These are phyloP conservation scores for Beroe ovata DNA, from an alignment of 37 sponge, comb jelly and placozoan genomes.

Conservation along the genomic window DNA sequence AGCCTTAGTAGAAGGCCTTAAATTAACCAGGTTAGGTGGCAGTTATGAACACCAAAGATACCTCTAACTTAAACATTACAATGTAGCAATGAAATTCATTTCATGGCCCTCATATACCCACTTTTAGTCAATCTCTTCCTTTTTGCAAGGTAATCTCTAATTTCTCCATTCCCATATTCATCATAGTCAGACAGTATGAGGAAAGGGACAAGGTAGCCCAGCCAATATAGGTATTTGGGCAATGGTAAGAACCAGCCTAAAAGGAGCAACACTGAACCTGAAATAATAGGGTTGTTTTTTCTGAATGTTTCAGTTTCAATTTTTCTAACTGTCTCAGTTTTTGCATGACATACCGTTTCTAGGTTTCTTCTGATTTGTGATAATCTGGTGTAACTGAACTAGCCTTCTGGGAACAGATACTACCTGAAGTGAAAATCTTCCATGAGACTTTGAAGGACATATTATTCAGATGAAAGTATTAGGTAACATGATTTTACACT, in stretches of 20 bases:
- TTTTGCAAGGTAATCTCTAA: conserved; percentile 28
- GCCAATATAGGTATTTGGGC: conserved; percentile 39
- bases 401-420: conserved; percentile 21
- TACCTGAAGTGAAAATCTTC: too few species aligned
- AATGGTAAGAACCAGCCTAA: conserved; percentile 30
- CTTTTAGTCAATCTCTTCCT: conserved; percentile 15
- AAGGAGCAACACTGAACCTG: conserved; percentile 12
- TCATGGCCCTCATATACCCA: too few species aligned
- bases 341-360: conserved; percentile 17
- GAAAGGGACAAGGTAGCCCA: conserved; percentile 25
- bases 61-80: not conserved
- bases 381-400: conserved; percentile 35
- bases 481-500: too few species aligned
- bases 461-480: too few species aligned
- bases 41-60: not conserved
- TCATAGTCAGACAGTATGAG: conserved; percentile 41
- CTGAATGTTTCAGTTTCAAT: too few species aligned
- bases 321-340: too few species aligned
- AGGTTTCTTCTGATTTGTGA: conserved; percentile 50
- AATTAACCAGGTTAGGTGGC: too few species aligned
- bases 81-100: too few species aligned
- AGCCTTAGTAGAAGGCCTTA: not conserved
- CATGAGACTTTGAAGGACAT: too few species aligned
- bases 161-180: not conserved
- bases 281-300: too few species aligned